Evolutionary conservation across 2,797 vertebrate genomes (phyloP), one percentile per base, ranked within the genome.

Genomic region (Coreius guichenoti): DNA sequence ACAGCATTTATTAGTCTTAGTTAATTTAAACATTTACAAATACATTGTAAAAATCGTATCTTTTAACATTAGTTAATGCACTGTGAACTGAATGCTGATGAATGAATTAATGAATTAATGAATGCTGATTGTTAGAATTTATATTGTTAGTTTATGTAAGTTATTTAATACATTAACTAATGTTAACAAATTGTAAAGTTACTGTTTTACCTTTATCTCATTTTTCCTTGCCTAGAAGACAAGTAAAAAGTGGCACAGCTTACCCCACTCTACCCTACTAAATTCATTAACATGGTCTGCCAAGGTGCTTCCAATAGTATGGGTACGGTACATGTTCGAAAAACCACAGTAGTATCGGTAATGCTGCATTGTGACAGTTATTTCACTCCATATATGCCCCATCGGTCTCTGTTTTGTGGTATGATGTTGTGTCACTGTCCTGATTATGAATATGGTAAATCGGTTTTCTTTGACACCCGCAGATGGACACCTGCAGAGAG

Each of bases 401-500:
- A 76, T 31, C 11, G 36, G 29, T 49, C 12, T 54, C 45, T 61
- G 26, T 78, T 78, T 45, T 69, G 12, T 23, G n/a, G 17, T 43
- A 54, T 11, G 45, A 39, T 69, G 65, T 9, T 36, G 14, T 17
- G 63, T 54, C 23, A 68, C 73, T 77, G 33, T 69, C 29, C n/a
- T 8, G 51, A 51, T 69, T 54, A 56, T 69, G n/a, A 69, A 26
- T n/a, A n/a, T 56, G 26, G 8, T 78, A 78, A 84, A 70, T 58
- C 36, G 3, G 74, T 70, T 70, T 84, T 58, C 19, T 70, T n/a
- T 70, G 81, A 69, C 70, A 26, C 74, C 61, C n/a, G 11, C 36
- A 76, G 73, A 87, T 47, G 78, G 83, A 85, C 54, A 74, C 83
- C 83, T 82, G 86, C 75, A 70, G 58, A 89, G 86, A 79, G 54